phyloP scores from a whole-genome alignment of 2,113 vertebrate genomes.

The Pristiophorus japonicus region DNA sequence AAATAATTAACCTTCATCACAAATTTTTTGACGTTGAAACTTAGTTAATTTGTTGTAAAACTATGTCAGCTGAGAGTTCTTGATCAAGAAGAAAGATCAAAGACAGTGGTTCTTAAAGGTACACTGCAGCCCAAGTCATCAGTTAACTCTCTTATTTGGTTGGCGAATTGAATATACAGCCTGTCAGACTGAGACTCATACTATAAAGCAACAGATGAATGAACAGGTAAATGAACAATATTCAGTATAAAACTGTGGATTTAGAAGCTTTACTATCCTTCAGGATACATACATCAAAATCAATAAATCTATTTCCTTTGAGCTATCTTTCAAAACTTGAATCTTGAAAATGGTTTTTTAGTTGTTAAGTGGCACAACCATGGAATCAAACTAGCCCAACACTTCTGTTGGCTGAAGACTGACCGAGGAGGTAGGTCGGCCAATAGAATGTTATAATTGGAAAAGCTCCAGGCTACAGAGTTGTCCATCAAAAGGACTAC shows the following conservation, averaged over 20 bases:
- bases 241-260: neutral
- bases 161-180: neutral
- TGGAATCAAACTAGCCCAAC: neutral
- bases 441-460: neutral
- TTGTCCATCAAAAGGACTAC: neutral
- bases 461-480: neutral
- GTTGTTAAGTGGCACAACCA: neutral
- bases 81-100: neutral
- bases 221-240: neutral
- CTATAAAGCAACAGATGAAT: neutral
- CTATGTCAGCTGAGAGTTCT: neutral
- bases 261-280: neutral
- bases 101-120: neutral
- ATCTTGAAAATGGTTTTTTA: neutral
- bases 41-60: neutral
- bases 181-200: neutral
- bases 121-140: neutral
- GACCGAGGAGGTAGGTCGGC: neutral
- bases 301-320: neutral
- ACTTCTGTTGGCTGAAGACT: neutral
- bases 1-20: neutral
- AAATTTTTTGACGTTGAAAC: neutral
- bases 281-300: neutral
- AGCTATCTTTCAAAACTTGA: neutral
- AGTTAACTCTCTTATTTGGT: neutral